These are phyloP conservation scores for Scaptomyza montana DNA, from an alignment of 1,140 invertebrate species.

Conservation along the genomic window DNA sequence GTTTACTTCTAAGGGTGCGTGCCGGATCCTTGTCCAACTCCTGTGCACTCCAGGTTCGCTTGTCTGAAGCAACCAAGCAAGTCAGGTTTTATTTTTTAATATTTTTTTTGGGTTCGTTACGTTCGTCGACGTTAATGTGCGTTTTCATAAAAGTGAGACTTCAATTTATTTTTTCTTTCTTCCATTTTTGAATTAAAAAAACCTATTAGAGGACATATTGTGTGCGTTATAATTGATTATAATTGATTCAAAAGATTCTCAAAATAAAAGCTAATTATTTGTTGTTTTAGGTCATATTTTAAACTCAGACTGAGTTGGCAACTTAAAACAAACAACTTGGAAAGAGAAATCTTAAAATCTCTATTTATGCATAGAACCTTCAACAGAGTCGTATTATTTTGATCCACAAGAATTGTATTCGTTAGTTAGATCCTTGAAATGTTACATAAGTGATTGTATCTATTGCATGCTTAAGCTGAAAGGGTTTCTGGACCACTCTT, in stretches of 20 bases:
- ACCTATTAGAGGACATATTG: background rate
- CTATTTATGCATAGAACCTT: too few relatives aligned
- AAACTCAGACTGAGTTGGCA: too few relatives aligned
- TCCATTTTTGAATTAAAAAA: background rate
- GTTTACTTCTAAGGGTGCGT: slow-evolving; percentile 52
- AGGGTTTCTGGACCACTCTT: too few relatives aligned
- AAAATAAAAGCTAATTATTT: background rate
- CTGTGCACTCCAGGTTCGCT: slow-evolving; percentile 1
- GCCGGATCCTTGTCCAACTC: slow-evolving; percentile 14
- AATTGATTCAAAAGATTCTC: background rate
- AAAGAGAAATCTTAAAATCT: too few relatives aligned
- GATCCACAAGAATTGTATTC: too few relatives aligned
- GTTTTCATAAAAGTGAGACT: slow-evolving; percentile 31
- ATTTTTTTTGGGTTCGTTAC: slow-evolving; percentile 29
- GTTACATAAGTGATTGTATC: too few relatives aligned
- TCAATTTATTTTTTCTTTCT: slow-evolving; percentile 2
- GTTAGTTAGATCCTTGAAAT: too few relatives aligned
- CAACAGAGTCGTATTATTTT: too few relatives aligned
- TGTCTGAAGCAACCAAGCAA: slow-evolving; percentile 9
- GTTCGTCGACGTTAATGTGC: slow-evolving; percentile 25
- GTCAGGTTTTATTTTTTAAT: slow-evolving; percentile 11
- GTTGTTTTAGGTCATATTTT: too few relatives aligned
- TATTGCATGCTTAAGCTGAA: too few relatives aligned
- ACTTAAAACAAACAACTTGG: too few relatives aligned
- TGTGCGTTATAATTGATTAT: background rate